A percentile compares a stretch with the other conserved stretches of the same genome.
Evolutionary conservation across 2,113 vertebrate genomes (phyloP).

Genomic region (Bos indicus): DNA sequence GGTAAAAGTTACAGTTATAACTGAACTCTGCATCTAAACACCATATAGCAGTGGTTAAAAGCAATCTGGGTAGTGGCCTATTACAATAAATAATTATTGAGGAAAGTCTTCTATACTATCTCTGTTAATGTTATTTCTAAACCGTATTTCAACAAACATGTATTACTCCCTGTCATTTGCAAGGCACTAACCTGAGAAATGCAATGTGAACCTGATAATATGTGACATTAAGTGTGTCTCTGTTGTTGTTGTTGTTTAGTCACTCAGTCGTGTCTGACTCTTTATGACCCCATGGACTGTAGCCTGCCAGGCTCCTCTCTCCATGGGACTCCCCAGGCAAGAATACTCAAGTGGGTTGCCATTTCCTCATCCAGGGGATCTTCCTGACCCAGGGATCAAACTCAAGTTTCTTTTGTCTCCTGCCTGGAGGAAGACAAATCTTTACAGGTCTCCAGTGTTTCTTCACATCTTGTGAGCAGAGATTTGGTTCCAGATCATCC

Average conservation of each 20-base stretch:
- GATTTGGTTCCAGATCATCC: background rate
- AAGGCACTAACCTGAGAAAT: background rate
- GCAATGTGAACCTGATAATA: background rate
- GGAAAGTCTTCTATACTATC: background rate
- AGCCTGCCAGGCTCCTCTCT: background rate
- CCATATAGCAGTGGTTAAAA: background rate
- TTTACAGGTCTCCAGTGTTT: background rate
- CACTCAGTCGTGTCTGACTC: background rate
- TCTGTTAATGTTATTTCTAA: background rate
- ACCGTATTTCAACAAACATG: slow-evolving; percentile 3
- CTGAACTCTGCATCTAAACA: background rate
- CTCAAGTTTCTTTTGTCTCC: background rate
- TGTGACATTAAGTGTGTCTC: background rate
- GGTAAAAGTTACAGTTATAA: background rate
- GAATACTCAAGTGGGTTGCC: background rate
- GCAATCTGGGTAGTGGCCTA: background rate
- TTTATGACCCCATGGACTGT: background rate
- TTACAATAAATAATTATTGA: background rate
- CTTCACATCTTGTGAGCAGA: background rate
- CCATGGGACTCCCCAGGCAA: background rate
- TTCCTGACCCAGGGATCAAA: background rate
- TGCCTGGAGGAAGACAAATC: background rate
- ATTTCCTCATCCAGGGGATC: background rate
- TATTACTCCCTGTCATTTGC: background rate
- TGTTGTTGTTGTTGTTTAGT: background rate